These are phyloP conservation scores for Nineta flava DNA, from an alignment of 2,888 invertebrate genomes.

Conservation along the genomic window DNA sequence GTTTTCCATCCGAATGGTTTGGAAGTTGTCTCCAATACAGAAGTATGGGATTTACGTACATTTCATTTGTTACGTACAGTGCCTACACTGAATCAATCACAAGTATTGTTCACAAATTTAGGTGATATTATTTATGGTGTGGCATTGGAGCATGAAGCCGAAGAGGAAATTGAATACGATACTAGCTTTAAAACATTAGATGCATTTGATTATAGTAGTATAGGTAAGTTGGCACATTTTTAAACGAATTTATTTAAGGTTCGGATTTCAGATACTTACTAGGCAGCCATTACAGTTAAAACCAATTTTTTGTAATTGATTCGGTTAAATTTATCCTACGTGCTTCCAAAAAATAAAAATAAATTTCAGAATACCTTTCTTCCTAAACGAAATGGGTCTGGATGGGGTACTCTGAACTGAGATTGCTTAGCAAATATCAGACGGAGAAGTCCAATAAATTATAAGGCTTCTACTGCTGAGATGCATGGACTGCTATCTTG, in stretches of 20 bases:
- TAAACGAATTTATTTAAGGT: neutral
- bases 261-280: too few relatives aligned
- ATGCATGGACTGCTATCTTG: too few relatives aligned
- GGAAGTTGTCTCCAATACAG: slow-evolving; percentile 93
- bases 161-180: slow-evolving; percentile 60
- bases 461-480: too few relatives aligned
- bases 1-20: slow-evolving; percentile 92
- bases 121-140: slow-evolving; percentile 82
- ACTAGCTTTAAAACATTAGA: slow-evolving; percentile 93
- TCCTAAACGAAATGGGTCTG: too few relatives aligned
- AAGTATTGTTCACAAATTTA: slow-evolving; percentile 73
- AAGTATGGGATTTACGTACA: slow-evolving; percentile 95
- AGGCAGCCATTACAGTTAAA: too few relatives aligned
- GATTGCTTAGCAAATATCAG: too few relatives aligned
- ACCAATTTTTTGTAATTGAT: too few relatives aligned
- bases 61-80: slow-evolving; percentile 90
- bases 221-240: slow-evolving; percentile 38
- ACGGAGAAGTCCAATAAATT: too few relatives aligned
- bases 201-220: slow-evolving; percentile 84
- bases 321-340: too few relatives aligned
- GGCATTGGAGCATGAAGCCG: slow-evolving; percentile 54
- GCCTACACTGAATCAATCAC: slow-evolving; percentile 79
- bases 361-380: too few relatives aligned
- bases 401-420: too few relatives aligned
- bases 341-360: too few relatives aligned